phyloP scores from a whole-genome alignment of 2,113 vertebrate species.

The Theristicus caerulescens region DNA sequence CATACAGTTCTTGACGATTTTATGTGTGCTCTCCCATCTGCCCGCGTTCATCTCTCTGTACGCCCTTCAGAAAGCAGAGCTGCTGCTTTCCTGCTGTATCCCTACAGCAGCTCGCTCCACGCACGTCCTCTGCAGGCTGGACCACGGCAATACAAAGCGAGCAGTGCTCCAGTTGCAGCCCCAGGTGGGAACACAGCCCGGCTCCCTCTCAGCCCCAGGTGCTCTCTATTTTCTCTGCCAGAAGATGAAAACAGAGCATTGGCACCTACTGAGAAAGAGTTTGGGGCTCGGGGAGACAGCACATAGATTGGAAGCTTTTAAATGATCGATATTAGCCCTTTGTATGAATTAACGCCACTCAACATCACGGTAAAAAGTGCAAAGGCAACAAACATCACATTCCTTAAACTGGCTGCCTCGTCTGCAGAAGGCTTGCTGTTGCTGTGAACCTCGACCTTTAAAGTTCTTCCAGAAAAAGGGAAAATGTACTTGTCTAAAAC shows the following conservation, averaged over 20 bases:
- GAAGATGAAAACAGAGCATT: not conserved
- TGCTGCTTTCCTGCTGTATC: not conserved
- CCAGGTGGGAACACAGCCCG: not conserved
- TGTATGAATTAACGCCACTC: not conserved
- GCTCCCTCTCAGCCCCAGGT: not conserved
- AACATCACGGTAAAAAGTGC: not conserved
- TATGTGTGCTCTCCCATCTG: not conserved
- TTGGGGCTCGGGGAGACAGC: not conserved
- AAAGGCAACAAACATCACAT: not conserved
- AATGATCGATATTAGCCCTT: not conserved
- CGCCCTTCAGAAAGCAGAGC: not conserved
- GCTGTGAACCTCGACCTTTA: not conserved
- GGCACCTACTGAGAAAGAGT: not conserved
- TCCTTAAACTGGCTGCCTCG: not conserved
- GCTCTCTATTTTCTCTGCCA: not conserved
- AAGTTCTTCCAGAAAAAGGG: not conserved
- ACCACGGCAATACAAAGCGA: fast-evolving
- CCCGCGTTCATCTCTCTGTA: fast-evolving
- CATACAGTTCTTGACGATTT: not conserved
- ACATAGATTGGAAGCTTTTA: not conserved
- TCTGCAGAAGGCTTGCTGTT: not conserved
- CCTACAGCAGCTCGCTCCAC: fast-evolving
- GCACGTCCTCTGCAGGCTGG: not conserved
- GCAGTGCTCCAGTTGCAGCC: not conserved
- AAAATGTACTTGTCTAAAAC: not conserved